Evolutionary conservation across 92 coral and sea anemone species (phyloP), one percentile per base, ranked within the genome.

Genomic region (Phenganax subtilis): DNA sequence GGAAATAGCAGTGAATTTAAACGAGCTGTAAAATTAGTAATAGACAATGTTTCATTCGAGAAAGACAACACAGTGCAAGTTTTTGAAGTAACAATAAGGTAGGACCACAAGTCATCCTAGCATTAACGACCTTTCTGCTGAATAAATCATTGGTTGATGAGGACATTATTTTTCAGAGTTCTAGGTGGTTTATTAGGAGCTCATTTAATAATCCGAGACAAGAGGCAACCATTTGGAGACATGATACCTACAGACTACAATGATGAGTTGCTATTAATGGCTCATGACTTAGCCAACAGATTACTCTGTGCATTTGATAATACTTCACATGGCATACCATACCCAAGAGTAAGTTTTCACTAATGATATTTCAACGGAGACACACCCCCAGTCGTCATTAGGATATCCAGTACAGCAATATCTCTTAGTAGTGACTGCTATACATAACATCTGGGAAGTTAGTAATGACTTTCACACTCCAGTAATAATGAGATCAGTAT

Each of bases 51-150:
- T 25, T 87, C 94, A 51, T 94, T 94, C 88, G 91, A 94, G 16
- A 94, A 88, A 72, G 86, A 94, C 70, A 91, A 86, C 70, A 94
- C 96, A 54, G 97, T 94, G 55, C 98, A 94, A 87, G 97, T 94
- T 16, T 94, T 94, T 88, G 98, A 94, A 84, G 97, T 90, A 3
- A 90, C 94, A 20, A 94, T 94, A 82, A 94, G 98, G 98, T 92
- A 86, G 84, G 83, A 71, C 55, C 10, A 3, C 12, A 71, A 71
- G 9, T 9, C 28, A 71, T 71, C 6, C 10, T 52, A 6, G 17
- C 25, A 20, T 20, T 20, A 74, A 9, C 54, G n/a, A n/a, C 2
- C 52, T 3, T 6, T 51, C 12, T 6, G 54, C 10, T 20, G 25
- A 20, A 20, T 20, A 20, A 20, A 8, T 16, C 12, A 72, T 1